Evolutionary conservation across 2,888 invertebrate species (phyloP).

Genomic region (Melanotus villosus): DNA sequence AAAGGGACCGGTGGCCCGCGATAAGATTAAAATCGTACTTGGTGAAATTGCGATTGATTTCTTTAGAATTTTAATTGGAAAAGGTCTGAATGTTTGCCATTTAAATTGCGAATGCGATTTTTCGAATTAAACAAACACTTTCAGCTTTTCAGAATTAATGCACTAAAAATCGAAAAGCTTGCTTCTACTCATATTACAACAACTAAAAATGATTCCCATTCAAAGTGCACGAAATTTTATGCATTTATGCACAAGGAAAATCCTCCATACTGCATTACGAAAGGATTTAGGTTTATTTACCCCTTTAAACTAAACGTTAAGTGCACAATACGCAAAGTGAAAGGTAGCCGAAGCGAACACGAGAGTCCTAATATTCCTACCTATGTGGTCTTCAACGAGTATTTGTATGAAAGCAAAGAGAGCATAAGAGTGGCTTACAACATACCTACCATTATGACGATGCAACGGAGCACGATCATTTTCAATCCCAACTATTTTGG

Average conservation of each 20-base stretch:
- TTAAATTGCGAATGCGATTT: neutral
- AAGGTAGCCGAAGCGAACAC: slow-evolving; percentile 58
- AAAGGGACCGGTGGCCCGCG: slow-evolving; percentile 19
- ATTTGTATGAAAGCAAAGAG: slow-evolving; percentile 50
- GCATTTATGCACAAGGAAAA: neutral
- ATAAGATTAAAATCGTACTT: slow-evolving; percentile 15
- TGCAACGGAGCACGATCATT: slow-evolving; percentile 27
- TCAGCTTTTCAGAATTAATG: too few relatives aligned
- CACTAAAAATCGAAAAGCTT: too few relatives aligned
- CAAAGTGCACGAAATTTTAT: too few relatives aligned
- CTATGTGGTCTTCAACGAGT: slow-evolving; percentile 62
- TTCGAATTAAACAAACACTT: too few relatives aligned
- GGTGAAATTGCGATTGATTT: neutral
- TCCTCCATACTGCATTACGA: neutral
- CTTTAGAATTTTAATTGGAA: neutral
- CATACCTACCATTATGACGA: slow-evolving; percentile 47
- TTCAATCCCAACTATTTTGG: slow-evolving; percentile 33
- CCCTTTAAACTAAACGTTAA: slow-evolving; percentile 26
- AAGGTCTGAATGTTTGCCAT: neutral
- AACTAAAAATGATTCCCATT: too few relatives aligned
- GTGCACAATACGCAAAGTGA: slow-evolving; percentile 35
- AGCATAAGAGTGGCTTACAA: slow-evolving; percentile 36
- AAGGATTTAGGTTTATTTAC: slow-evolving; percentile 29
- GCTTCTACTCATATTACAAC: too few relatives aligned
- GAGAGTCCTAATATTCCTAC: slow-evolving; percentile 65